phyloP scores from a whole-genome alignment of 2,797 vertebrate genomes.

The Perdix hodgsoniae region DNA sequence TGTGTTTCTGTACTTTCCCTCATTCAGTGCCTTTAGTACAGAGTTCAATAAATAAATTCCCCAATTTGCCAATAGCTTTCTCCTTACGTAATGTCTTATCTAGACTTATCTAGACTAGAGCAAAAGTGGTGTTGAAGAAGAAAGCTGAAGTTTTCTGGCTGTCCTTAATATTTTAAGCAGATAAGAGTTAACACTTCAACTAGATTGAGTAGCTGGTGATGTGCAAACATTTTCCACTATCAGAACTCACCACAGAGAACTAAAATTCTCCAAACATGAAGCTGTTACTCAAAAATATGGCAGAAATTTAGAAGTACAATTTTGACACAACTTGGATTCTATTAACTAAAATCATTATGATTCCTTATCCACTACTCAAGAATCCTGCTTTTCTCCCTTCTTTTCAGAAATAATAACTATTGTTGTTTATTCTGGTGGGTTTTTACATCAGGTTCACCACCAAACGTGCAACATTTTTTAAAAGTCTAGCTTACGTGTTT shows the following conservation, averaged over 20 bases:
- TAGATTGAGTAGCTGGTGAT: too few relatives aligned
- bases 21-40: not conserved
- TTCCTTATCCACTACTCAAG: not conserved
- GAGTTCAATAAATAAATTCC: not conserved
- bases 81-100: not conserved
- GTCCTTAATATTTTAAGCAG: not conserved
- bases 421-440: not conserved
- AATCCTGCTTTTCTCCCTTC: not conserved
- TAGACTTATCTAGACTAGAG: not conserved
- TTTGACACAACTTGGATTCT: not conserved
- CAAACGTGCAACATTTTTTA: not conserved
- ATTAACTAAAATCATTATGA: not conserved
- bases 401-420: not conserved
- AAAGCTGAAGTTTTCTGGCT: not conserved
- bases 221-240: not conserved
- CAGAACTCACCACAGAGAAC: not conserved
- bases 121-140: not conserved
- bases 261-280: too few relatives aligned
- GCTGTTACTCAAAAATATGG: not conserved
- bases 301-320: not conserved
- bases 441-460: constrained; percentile 5
- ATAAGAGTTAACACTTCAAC: not conserved
- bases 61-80: not conserved
- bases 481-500: constrained; percentile 52
- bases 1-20: not conserved